Percentiles rank a stretch among this genome's conserved stretches.
Evolutionary conservation across 2,113 vertebrate genomes (phyloP).

Genomic region (Fukomys damarensis): DNA sequence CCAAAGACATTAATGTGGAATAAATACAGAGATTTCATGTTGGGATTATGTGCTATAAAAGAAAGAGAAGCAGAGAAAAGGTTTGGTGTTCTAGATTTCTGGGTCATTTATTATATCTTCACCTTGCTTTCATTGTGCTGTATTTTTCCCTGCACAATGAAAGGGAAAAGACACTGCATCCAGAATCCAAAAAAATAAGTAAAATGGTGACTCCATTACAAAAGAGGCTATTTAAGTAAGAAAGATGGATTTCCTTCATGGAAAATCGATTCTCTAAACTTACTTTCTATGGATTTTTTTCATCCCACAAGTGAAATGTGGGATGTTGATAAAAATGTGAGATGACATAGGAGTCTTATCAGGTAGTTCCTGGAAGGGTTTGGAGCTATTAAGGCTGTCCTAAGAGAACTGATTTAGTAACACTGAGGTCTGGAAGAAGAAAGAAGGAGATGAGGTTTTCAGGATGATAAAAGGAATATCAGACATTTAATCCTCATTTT

Average conservation of each 20-base stretch:
- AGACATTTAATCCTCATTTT: neutral
- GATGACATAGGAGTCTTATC: conserved; percentile 48
- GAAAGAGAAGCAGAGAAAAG: neutral
- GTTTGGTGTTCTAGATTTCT: neutral
- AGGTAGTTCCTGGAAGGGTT: conserved; percentile 33
- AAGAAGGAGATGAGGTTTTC: neutral
- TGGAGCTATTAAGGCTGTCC: neutral
- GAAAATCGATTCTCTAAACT: conserved; percentile 74
- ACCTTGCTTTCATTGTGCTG: neutral
- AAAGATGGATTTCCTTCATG: conserved; percentile 66
- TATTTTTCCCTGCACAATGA: conserved; percentile 11
- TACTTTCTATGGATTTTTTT: conserved; percentile 71
- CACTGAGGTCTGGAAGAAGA: conserved; percentile 23
- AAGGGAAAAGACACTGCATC: neutral
- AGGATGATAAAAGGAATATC: conserved; percentile 5
- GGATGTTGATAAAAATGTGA: conserved; percentile 62
- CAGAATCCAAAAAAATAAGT: conserved; percentile 36
- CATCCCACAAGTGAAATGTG: conserved; percentile 65
- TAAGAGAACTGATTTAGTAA: conserved; percentile 21
- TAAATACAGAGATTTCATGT: neutral
- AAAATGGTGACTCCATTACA: conserved; percentile 53
- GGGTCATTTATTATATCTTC: neutral
- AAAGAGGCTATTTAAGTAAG: conserved; percentile 58
- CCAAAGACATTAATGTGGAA: neutral
- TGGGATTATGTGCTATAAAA: neutral